Conservation (phyloP, 2,888 invertebrate genomes). For the Eremobia ochroleuca region DNA sequence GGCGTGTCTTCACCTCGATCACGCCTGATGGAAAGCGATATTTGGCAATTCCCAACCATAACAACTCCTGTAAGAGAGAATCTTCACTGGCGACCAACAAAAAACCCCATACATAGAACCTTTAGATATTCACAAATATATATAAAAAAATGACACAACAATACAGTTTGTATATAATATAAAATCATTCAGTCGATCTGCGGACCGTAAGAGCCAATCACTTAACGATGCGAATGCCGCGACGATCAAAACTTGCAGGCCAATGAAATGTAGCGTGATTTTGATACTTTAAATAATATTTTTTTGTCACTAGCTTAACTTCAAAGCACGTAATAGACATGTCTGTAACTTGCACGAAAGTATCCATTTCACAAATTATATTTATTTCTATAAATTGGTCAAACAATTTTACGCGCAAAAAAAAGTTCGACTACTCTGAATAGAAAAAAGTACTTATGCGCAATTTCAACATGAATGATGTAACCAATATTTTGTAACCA, state of each 20-base stretch:
- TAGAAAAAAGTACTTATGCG: too few species aligned
- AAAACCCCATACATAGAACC: background rate
- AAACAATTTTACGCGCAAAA: background rate
- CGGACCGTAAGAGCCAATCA: constrained; percentile 69
- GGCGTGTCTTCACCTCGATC: too few species aligned
- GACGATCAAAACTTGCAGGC: constrained; percentile 68
- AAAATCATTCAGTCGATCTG: constrained; percentile 54
- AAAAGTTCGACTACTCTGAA: background rate
- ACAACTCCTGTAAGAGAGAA: background rate
- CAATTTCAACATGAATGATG: too few species aligned
- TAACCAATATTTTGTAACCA: too few species aligned
- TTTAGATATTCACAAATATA: constrained; percentile 11
- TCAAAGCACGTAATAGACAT: background rate
- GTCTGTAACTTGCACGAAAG: background rate
- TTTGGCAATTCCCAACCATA: background rate
- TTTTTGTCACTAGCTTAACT: too few species aligned
- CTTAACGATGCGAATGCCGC: constrained; percentile 71
- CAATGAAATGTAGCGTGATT: constrained; percentile 39
- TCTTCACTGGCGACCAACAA: background rate
- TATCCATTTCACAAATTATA: background rate
- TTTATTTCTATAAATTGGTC: background rate
- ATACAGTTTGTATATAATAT: constrained; percentile 31
- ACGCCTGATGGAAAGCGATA: too few species aligned
- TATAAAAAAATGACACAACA: constrained; percentile 7
- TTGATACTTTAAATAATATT: constrained; percentile 49